Conservation (phyloP, 2,113 vertebrate species). For the Vicugna pacos region DNA sequence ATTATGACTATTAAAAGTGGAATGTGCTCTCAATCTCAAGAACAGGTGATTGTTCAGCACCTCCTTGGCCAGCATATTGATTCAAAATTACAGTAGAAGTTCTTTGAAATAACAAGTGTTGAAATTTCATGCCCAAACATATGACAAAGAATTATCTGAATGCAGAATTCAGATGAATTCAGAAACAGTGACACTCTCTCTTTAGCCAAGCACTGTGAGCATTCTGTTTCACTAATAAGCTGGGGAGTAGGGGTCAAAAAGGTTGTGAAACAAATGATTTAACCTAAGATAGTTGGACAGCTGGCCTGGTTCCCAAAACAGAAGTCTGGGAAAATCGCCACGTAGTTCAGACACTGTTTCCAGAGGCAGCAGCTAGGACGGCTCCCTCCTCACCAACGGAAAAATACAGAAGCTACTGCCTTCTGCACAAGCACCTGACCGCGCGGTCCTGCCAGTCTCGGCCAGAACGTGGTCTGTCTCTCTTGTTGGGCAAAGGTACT, state of each 20-base stretch:
- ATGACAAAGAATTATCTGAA: background rate
- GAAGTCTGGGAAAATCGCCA: background rate
- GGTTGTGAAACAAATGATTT: background rate
- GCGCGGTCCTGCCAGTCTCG: background rate
- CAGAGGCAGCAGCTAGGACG: background rate
- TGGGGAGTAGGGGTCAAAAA: background rate
- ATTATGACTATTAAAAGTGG: background rate
- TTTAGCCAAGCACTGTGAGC: background rate
- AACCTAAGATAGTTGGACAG: background rate
- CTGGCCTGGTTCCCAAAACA: background rate
- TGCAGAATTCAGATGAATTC: background rate
- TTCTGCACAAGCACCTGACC: background rate
- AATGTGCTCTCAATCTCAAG: background rate
- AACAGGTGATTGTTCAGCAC: background rate
- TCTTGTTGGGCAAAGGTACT: background rate
- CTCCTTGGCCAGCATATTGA: background rate
- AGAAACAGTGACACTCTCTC: background rate
- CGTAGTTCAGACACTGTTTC: background rate
- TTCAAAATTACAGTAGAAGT: background rate
- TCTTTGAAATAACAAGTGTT: slow-evolving; percentile 20
- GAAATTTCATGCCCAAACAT: background rate
- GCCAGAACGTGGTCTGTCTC: background rate
- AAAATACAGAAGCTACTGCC: background rate
- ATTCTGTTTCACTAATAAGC: background rate
- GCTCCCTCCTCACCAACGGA: background rate